phyloP scores from a whole-genome alignment of 92 coral and sea anemone species.

The Parazoanthus atlanticus region DNA sequence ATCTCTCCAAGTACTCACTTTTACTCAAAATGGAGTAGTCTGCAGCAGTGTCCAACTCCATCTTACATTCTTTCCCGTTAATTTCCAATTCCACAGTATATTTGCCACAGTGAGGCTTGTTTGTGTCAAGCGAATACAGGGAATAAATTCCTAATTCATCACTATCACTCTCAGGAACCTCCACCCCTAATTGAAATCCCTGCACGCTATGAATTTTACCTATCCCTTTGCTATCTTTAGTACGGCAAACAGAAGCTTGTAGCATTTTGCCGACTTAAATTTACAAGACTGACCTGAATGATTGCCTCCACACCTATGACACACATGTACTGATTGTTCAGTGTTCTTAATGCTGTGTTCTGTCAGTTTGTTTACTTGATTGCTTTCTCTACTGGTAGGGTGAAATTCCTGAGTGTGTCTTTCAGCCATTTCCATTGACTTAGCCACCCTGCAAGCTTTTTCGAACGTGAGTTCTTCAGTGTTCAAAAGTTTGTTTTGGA shows the following conservation, averaged over 20 bases:
- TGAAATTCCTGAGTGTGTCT: conserved; percentile 60
- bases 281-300: conserved; percentile 35
- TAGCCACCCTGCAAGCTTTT: conserved; percentile 34
- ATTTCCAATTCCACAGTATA: conserved; percentile 25
- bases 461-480: not conserved
- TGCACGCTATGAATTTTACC: conserved; percentile 20
- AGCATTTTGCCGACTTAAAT: conserved; percentile 47
- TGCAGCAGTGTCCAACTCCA: conserved; percentile 56
- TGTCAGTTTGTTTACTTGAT: not conserved
- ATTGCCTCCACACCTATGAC: conserved; percentile 60
- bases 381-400: conserved; percentile 8
- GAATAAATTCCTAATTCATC: conserved; percentile 7
- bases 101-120: not conserved
- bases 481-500: conserved; percentile 56
- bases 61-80: conserved; percentile 36
- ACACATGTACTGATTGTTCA: not conserved
- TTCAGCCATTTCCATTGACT: conserved; percentile 66
- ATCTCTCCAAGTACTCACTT: conserved; percentile 51
- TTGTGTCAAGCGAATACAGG: not conserved
- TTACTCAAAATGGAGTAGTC: conserved; percentile 63
- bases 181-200: too few relatives aligned
- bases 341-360: not conserved
- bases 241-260: not conserved
- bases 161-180: not conserved
- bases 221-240: not conserved